A percentile compares a stretch with the other conserved stretches of the same genome.
phyloP scores from a whole-genome alignment of 2,113 vertebrate species.

The Micromys minutus region DNA sequence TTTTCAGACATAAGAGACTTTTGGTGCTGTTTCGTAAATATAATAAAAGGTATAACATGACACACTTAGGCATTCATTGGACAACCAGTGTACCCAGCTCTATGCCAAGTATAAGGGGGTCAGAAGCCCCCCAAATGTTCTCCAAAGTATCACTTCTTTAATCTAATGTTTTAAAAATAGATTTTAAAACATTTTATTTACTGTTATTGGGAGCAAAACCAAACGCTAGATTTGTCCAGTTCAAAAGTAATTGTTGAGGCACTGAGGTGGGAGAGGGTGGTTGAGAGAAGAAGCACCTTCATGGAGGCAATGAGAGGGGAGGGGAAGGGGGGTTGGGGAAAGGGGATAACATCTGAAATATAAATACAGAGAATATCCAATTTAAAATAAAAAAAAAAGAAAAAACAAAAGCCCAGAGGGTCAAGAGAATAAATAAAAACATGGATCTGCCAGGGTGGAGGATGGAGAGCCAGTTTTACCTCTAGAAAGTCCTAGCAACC shows the following conservation, averaged over 20 bases:
- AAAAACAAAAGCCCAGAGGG: too few relatives aligned
- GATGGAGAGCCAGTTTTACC: too few relatives aligned
- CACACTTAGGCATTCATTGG: neutral
- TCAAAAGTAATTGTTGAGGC: neutral
- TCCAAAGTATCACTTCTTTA: conserved; percentile 14
- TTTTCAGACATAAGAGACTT: neutral
- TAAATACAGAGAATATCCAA: too few relatives aligned
- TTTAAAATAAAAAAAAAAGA: too few relatives aligned
- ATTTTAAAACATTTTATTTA: neutral
- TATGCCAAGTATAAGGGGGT: neutral
- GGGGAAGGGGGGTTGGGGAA: too few relatives aligned
- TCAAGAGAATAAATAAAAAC: too few relatives aligned
- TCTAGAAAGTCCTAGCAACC: too few relatives aligned
- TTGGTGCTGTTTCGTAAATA: neutral
- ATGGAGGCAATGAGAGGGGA: too few relatives aligned
- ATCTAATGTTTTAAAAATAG: neutral
- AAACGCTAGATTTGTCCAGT: neutral
- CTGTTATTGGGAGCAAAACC: neutral
- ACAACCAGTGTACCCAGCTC: neutral
- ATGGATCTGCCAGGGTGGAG: too few relatives aligned
- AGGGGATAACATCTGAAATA: too few relatives aligned
- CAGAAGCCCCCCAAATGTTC: neutral
- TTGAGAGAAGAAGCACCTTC: too few relatives aligned
- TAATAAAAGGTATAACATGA: neutral
- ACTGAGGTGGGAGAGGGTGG: too few relatives aligned